phyloP scores from a whole-genome alignment of 2,113 vertebrate species.

The Glaucidium brasilianum region DNA sequence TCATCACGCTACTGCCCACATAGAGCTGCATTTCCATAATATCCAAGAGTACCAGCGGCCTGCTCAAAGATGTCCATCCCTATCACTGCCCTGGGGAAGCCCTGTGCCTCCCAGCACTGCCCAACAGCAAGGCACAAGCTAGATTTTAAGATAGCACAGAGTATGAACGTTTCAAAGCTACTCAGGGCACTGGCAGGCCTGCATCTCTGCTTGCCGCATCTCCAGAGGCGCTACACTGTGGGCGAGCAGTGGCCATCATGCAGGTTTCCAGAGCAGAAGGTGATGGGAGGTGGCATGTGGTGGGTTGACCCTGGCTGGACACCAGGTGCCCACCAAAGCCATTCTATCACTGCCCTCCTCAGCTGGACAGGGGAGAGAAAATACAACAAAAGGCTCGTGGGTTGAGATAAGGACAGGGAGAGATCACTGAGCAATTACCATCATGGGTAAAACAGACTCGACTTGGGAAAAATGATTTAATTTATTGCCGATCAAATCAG shows the following conservation, averaged over 20 bases:
- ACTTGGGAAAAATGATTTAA: too few relatives aligned
- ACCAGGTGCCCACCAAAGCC: neutral
- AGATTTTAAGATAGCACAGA: neutral
- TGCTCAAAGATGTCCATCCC: fast-evolving
- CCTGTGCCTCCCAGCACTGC: neutral
- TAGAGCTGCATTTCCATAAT: neutral
- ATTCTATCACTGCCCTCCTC: neutral
- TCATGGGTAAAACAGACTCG: neutral
- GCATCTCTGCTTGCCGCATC: fast-evolving
- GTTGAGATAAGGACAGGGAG: neutral
- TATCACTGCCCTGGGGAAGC: neutral
- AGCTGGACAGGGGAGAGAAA: neutral
- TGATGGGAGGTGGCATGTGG: neutral
- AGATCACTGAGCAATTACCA: neutral
- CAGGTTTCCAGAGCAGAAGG: neutral
- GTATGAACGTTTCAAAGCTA: neutral
- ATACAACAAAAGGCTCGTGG: neutral
- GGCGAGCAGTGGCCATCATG: neutral
- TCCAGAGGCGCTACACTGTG: fast-evolving
- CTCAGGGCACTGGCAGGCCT: fast-evolving
- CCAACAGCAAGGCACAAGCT: neutral
- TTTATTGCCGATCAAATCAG: too few relatives aligned
- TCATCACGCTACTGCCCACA: neutral
- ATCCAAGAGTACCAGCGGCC: neutral
- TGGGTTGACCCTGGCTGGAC: neutral